Evolutionary conservation across 2,888 invertebrate species (phyloP).

Genomic region (Hipparchia sbordonii): DNA sequence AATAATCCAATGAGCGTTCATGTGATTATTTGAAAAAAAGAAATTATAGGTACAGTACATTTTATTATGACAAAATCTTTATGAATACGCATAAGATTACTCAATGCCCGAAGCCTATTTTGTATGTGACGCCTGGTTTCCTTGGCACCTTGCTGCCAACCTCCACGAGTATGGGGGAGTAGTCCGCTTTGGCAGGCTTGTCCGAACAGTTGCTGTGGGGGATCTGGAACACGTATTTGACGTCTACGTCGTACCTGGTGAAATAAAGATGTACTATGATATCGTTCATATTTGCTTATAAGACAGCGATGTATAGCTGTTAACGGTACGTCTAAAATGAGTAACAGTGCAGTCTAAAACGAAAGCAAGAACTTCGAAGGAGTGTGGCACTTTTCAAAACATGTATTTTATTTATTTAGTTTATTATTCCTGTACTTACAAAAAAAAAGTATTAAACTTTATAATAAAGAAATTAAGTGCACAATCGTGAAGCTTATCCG

Average conservation of each 20-base stretch:
- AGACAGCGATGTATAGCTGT: neutral
- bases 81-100: neutral
- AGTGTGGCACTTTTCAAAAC: no score
- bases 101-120: conserved; percentile 56
- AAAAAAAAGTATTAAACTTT: no score
- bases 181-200: conserved; percentile 64
- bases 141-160: conserved; percentile 63
- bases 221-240: conserved; percentile 92
- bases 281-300: no score
- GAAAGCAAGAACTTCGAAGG: no score
- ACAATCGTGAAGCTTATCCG: no score
- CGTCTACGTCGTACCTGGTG: conserved; percentile 89
- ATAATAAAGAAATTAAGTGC: no score
- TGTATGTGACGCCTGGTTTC: conserved; percentile 64
- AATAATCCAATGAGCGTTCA: no score
- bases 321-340: no score
- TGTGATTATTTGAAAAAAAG: no score
- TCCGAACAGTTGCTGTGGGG: conserved; percentile 86
- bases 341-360: no score
- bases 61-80: neutral
- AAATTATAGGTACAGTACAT: neutral
- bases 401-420: no score
- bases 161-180: conserved; percentile 65
- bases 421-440: no score
- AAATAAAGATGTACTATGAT: neutral